A percentile compares a stretch with the other conserved stretches of the same genome.
Evolutionary conservation across 1,140 invertebrate genomes (phyloP).

Genomic region (Pteromalus puparum): DNA sequence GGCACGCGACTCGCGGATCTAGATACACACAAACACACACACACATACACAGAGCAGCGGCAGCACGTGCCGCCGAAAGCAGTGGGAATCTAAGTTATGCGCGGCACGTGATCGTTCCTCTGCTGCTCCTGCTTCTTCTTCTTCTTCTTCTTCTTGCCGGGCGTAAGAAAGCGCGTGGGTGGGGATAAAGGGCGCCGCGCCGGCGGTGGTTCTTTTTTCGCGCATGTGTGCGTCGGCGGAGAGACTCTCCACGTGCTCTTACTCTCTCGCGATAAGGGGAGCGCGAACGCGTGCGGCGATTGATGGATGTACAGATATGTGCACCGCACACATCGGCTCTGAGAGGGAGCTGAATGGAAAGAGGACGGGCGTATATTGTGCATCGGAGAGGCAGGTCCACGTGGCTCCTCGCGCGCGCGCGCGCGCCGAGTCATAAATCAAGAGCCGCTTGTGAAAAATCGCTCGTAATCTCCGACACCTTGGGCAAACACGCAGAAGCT

Average conservation of each 20-base stretch:
- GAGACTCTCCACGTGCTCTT: background rate
- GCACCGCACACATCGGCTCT: background rate
- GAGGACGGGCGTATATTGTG: background rate
- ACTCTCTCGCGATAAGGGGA: slow-evolving; percentile 27
- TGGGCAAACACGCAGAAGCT: background rate
- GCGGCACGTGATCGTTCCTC: slow-evolving; percentile 66
- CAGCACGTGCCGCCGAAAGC: slow-evolving; percentile 62
- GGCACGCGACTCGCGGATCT: slow-evolving; percentile 34
- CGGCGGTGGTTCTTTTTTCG: slow-evolving; percentile 12
- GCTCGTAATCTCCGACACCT: background rate
- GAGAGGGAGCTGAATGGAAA: slow-evolving; percentile 34
- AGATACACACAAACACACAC: background rate
- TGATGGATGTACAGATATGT: background rate
- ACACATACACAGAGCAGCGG: slow-evolving; percentile 44
- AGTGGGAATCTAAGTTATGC: slow-evolving; percentile 70
- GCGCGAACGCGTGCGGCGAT: slow-evolving; percentile 48
- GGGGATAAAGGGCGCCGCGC: slow-evolving; percentile 45
- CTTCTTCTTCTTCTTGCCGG: background rate
- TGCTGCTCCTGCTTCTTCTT: background rate
- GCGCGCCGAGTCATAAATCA: background rate
- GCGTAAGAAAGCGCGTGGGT: slow-evolving; percentile 46
- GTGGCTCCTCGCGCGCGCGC: background rate
- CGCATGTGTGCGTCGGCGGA: slow-evolving; percentile 7
- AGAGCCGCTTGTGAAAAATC: background rate
- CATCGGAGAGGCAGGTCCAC: slow-evolving; percentile 7